These are phyloP conservation scores for Seladonia tumulorum DNA, from an alignment of 2,888 invertebrate genomes.

Conservation along the genomic window DNA sequence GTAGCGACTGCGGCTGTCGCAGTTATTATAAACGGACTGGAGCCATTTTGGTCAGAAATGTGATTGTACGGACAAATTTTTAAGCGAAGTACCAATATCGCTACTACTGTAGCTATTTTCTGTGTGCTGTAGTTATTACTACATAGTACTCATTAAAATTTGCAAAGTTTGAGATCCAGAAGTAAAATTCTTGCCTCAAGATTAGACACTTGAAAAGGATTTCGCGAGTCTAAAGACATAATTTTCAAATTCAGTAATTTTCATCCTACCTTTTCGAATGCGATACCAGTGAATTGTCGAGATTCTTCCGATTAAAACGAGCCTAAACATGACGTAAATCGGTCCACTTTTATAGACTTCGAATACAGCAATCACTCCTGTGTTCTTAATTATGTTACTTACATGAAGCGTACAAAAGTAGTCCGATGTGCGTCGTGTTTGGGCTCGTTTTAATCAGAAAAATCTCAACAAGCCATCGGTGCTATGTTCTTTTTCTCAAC, in stretches of 20 bases:
- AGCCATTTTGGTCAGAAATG: not conserved
- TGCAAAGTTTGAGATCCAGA: no score
- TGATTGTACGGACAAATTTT: no score
- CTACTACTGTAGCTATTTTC: not conserved
- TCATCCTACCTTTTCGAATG: not conserved
- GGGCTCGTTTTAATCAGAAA: not conserved
- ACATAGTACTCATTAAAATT: no score
- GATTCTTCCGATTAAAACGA: not conserved
- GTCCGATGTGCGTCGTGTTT: not conserved
- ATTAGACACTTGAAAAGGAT: no score
- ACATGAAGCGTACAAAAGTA: not conserved
- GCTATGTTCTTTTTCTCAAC: no score
- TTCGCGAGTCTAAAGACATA: no score
- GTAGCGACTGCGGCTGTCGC: not conserved
- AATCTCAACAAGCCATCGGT: not conserved
- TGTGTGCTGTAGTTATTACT: no score
- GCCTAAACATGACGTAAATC: no score
- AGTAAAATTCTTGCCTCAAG: no score
- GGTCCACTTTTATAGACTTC: no score
- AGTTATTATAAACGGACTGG: not conserved
- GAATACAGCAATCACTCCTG: no score
- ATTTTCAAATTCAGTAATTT: not conserved
- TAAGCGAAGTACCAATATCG: not conserved
- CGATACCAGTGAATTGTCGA: not conserved
- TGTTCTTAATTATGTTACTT: no score